Evolutionary conservation across 2,888 invertebrate species (phyloP).

Genomic region (Cheilosia vernalis): DNA sequence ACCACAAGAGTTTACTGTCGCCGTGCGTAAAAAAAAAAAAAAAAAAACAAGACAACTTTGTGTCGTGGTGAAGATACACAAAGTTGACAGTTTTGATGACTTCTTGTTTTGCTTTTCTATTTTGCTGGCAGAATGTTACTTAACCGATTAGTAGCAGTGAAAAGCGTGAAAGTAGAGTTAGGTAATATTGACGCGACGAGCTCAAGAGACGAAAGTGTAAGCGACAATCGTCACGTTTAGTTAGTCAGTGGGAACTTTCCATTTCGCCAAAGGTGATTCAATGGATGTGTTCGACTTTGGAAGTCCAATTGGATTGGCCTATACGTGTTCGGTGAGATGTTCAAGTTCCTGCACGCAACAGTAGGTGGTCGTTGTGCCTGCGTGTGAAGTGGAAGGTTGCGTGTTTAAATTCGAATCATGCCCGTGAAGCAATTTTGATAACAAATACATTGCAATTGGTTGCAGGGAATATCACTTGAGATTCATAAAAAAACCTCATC

Average conservation of each 20-base stretch:
- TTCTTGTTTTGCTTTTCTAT: constrained; percentile 19
- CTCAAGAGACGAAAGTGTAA: background rate
- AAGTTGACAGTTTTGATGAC: constrained; percentile 37
- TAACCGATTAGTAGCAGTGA: constrained; percentile 18
- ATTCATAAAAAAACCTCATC: too few species aligned
- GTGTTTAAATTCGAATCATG: background rate
- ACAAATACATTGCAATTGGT: too few species aligned
- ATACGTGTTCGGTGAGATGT: background rate
- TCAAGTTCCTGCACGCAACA: background rate
- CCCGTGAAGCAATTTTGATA: too few species aligned
- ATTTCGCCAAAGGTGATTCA: constrained; percentile 33
- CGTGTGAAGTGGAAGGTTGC: background rate
- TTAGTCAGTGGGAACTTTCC: constrained; percentile 60
- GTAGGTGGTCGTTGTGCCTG: background rate
- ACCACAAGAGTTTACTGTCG: constrained; percentile 54
- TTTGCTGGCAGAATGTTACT: constrained; percentile 29
- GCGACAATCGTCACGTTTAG: constrained; percentile 41
- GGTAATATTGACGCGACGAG: constrained; percentile 30
- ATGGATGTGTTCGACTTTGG: constrained; percentile 6
- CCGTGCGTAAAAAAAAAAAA: constrained; percentile 20
- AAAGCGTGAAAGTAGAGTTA: constrained; percentile 62
- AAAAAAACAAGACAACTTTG: background rate
- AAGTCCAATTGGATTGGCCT: background rate
- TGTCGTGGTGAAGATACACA: background rate
- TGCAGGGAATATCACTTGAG: too few species aligned